Base-by-base conservation (phyloP, 2,113 vertebrate species). In the Calypte anna region DNA sequence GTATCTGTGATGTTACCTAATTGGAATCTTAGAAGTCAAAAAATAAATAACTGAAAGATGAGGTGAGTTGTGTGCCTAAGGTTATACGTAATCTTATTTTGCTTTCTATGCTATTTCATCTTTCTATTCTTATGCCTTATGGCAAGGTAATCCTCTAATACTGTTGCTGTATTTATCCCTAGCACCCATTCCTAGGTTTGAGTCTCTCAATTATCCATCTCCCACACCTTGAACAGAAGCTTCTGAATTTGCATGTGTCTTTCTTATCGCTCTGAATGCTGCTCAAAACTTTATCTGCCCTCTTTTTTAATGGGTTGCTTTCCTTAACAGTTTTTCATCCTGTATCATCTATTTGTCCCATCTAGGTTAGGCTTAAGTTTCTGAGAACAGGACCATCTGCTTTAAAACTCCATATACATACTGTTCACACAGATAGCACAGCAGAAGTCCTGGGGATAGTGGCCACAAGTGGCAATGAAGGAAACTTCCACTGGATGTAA, bases 1-100 rank as follows among this genome's bases (percentile, higher is more conserved):
- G 10, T 82, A 31, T 86, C 77, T 94, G 96, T 95, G 90, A 96
- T 80, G 74, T 87, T 88, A 40, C 58, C 61, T 93, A 94, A 93
- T 94, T 94, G 74, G 76, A 93, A 93, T 85, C 54, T 90, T 36
- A 81, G 70, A 86, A 78, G 48, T 84, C 46, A 91, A 91, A 67
- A 80, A 86, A 76, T 55, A 86, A 93, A 75, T 87, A 89, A 74
- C 36, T 68, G 64, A 91, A 80, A 63, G 79, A 82, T 82, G 46
- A 80, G 9, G 11, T 51, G 63, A 89, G 22, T 15, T 16, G 61
- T 2, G n/a, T 63, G 54, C 58, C 66, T 81, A 55, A 72, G 44
- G 27, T 91, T 82, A 54, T 67, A 64, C 27, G 48, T 51, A 92
- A 77, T 69, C 30, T 79, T 75, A 73, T 28, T 87, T 92, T 90